Conservation (phyloP, 2,888 invertebrate species). For the Microplitis deprimator region DNA sequence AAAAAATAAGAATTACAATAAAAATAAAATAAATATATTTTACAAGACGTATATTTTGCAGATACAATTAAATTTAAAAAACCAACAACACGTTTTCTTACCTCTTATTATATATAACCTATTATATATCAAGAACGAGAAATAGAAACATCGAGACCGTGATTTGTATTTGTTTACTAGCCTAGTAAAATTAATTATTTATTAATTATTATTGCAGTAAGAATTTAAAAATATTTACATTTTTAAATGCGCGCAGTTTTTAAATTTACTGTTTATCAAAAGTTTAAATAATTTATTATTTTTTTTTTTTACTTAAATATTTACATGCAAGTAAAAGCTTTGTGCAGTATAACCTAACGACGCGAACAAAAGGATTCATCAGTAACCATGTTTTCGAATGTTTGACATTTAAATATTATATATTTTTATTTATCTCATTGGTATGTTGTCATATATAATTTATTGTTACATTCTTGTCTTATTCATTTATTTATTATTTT, state of each 20-base stretch:
- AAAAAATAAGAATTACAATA: not conserved
- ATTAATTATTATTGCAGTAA: not conserved
- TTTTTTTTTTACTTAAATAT: not conserved
- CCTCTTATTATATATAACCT: not conserved
- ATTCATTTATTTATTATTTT: not conserved
- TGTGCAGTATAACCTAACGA: conserved; percentile 55
- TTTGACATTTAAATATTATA: not conserved
- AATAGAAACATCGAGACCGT: not conserved
- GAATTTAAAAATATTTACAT: not conserved
- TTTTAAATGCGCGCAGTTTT: not conserved
- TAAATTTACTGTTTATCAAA: not conserved
- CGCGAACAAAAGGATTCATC: conserved; percentile 36
- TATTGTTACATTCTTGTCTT: not conserved
- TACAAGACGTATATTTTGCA: not conserved
- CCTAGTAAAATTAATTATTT: not conserved
- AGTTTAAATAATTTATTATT: not conserved
- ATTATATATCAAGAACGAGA: not conserved
- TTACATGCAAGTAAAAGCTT: not conserved
- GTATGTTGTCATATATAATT: not conserved
- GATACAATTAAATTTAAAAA: not conserved
- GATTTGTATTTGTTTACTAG: not conserved
- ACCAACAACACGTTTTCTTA: not conserved
- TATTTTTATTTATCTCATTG: not conserved
- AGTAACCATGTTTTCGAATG: not conserved
- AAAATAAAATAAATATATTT: not conserved